These are phyloP conservation scores for Xiphophorus maculatus DNA, from an alignment of 2,113 vertebrate genomes.

Conservation along the genomic window DNA sequence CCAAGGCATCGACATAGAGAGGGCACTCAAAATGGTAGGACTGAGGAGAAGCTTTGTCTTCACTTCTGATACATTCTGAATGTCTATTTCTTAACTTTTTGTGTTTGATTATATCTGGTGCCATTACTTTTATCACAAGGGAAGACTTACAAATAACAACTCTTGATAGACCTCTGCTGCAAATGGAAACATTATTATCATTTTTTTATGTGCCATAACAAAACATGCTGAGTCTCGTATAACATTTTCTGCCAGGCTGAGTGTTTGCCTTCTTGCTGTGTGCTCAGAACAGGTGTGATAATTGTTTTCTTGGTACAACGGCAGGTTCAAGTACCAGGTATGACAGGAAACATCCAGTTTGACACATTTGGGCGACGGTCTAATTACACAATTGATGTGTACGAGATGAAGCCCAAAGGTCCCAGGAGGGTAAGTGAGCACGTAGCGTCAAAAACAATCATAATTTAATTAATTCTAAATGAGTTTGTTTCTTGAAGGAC, in stretches of 20 bases:
- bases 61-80: neutral
- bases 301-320: slow-evolving; percentile 15
- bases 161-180: neutral
- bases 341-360: slow-evolving; percentile 99
- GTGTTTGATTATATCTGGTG: neutral
- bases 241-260: neutral
- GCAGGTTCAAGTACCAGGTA: slow-evolving; percentile 97
- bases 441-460: neutral
- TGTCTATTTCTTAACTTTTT: neutral
- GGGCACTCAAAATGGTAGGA: slow-evolving; percentile 97
- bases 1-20: slow-evolving; percentile 98
- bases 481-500: slow-evolving; percentile 3
- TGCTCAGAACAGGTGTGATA: slow-evolving; percentile 1
- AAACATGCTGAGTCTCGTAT: neutral
- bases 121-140: neutral
- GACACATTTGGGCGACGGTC: slow-evolving; percentile 94
- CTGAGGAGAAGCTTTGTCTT: neutral
- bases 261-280: neutral
- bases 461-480: slow-evolving; percentile 18
- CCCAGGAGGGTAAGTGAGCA: slow-evolving; percentile 86
- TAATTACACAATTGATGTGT: slow-evolving; percentile 97
- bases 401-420: slow-evolving; percentile 91
- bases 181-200: neutral
- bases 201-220: neutral
- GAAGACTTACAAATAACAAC: no score